phyloP scores from a whole-genome alignment of 2,888 invertebrate genomes.

The Melikaiella ostensackeni region DNA sequence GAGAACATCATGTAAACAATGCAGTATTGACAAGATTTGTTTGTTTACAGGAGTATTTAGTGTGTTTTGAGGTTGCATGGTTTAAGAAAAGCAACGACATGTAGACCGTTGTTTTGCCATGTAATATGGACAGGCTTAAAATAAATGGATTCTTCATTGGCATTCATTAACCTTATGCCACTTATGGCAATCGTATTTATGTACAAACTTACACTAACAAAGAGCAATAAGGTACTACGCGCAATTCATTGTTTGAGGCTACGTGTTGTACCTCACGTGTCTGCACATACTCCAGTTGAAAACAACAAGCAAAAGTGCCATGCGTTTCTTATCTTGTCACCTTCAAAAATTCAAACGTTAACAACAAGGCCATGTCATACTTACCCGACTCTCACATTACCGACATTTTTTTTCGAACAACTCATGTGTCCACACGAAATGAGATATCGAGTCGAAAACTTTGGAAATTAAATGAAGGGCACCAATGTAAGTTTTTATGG shows the following conservation, averaged over 20 bases:
- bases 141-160: constrained; percentile 46
- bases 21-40: too few species aligned
- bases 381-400: too few species aligned
- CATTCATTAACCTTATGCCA: constrained; percentile 51
- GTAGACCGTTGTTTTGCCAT: too few species aligned
- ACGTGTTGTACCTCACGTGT: constrained; percentile 3
- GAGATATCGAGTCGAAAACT: too few species aligned
- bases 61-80: background rate
- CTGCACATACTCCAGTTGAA: background rate
- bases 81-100: background rate
- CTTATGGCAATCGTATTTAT: constrained; percentile 36
- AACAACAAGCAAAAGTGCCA: background rate
- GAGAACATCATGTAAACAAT: too few species aligned
- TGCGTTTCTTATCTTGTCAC: constrained; percentile 2
- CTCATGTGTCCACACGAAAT: too few species aligned
- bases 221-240: constrained; percentile 15
- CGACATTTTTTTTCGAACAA: too few species aligned
- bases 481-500: too few species aligned
- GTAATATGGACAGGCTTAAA: background rate
- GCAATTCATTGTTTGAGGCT: background rate
- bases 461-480: too few species aligned
- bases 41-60: background rate
- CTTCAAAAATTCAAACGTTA: background rate
- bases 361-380: too few species aligned
- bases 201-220: too few species aligned